Evolutionary conservation across 2,888 invertebrate species (phyloP).

Genomic region (Ennomos erosarius): DNA sequence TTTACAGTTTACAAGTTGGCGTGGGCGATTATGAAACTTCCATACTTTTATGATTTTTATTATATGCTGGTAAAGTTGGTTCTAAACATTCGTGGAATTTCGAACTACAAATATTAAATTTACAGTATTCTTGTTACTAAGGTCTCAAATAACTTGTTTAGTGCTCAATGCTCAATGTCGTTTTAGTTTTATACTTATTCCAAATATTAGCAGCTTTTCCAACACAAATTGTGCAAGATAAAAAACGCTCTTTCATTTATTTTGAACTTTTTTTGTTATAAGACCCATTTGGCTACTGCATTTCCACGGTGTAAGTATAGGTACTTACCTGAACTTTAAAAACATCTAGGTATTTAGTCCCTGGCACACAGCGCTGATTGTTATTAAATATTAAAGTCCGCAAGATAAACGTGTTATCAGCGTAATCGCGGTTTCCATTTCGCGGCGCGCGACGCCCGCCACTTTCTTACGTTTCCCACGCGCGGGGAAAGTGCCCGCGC

Average conservation of each 20-base stretch:
- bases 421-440: constrained; percentile 83
- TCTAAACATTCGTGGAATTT: constrained; percentile 4
- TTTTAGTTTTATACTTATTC: too few species aligned
- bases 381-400: constrained; percentile 68
- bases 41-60: constrained; percentile 18
- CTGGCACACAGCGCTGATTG: constrained; percentile 30
- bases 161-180: too few species aligned
- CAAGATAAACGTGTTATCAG: constrained; percentile 70
- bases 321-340: background rate
- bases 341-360: constrained; percentile 23
- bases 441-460: constrained; percentile 63
- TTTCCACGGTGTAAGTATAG: constrained; percentile 14
- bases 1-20: constrained; percentile 25
- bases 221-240: background rate
- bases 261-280: too few species aligned
- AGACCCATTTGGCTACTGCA: background rate
- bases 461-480: constrained; percentile 84
- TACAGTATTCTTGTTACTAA: background rate
- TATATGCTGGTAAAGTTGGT: constrained; percentile 1
- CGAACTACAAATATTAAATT: background rate
- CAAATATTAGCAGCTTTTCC: background rate
- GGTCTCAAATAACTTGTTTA: background rate
- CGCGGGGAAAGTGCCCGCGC: constrained; percentile 80
- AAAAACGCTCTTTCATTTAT: constrained; percentile 12
- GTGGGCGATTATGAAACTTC: constrained; percentile 29